These are phyloP conservation scores for Aspidapion aeneum DNA, from an alignment of 2,888 invertebrate species.

Conservation along the genomic window DNA sequence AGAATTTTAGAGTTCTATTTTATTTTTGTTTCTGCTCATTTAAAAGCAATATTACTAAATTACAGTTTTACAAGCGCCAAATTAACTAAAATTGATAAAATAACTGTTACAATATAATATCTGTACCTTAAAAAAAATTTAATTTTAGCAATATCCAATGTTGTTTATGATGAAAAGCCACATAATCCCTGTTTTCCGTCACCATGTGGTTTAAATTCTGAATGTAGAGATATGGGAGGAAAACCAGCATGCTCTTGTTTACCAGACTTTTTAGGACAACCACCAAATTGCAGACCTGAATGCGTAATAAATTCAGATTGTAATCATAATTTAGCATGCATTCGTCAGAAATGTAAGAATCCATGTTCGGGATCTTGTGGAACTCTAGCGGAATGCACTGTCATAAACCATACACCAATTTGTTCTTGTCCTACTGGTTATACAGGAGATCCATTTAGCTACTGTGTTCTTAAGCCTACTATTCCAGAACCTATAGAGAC, in stretches of 20 bases:
- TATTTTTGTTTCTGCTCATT: no score
- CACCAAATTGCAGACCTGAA: conserved; percentile 76
- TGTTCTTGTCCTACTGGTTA: conserved; percentile 70
- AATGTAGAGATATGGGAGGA: conserved; percentile 64
- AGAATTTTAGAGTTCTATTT: conserved; percentile 23
- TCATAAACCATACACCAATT: conserved; percentile 72
- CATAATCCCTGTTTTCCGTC: conserved; percentile 73
- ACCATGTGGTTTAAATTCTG: conserved; percentile 75
- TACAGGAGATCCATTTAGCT: conserved; percentile 73
- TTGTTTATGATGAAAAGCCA: conserved; percentile 26
- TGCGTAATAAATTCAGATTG: conserved; percentile 74
- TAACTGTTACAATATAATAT: no score
- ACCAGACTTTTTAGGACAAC: conserved; percentile 66
- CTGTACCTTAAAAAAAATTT: no score
- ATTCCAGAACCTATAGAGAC: conserved; percentile 46
- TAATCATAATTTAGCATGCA: conserved; percentile 66
- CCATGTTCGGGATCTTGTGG: conserved; percentile 80
- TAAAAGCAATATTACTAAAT: no score
- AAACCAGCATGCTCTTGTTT: conserved; percentile 71
- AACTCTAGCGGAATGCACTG: conserved; percentile 65
- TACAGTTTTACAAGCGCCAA: no score
- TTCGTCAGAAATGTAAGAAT: conserved; percentile 68
- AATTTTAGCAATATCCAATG: conserved; percentile 29
- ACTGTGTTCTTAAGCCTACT: conserved; percentile 56
- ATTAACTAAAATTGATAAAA: no score